Evolutionary conservation across 1,140 invertebrate genomes (phyloP).

Genomic region (Megalonaias nervosa): DNA sequence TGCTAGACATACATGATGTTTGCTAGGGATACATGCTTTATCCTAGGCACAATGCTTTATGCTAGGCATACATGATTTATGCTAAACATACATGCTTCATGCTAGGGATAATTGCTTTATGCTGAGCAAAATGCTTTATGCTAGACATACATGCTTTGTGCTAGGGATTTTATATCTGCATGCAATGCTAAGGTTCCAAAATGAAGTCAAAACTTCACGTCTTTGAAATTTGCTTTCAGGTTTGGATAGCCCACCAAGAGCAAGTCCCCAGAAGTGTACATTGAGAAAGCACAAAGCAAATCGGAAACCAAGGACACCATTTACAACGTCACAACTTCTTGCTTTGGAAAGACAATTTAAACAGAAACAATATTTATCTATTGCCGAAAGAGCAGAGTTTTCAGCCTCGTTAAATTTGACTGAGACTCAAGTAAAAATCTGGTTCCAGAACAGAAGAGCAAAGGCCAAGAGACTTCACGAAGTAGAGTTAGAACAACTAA

Average conservation of each 20-base stretch:
- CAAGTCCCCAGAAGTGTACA: conserved; percentile 84
- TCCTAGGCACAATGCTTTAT: too few species aligned
- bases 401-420: conserved; percentile 92
- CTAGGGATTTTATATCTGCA: too few species aligned
- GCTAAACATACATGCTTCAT: too few species aligned
- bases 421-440: conserved; percentile 93
- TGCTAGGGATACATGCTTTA: too few species aligned
- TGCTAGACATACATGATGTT: too few species aligned
- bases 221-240: neutral
- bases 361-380: conserved; percentile 94
- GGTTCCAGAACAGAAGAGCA: conserved; percentile 96
- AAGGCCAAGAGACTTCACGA: conserved; percentile 96
- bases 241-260: conserved; percentile 40
- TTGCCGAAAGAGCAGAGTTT: conserved; percentile 97
- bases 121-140: too few species aligned
- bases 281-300: conserved; percentile 95
- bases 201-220: too few species aligned
- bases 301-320: conserved; percentile 96
- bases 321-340: conserved; percentile 95
- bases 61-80: too few species aligned
- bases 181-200: too few species aligned
- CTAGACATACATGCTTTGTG: too few species aligned
- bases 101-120: too few species aligned
- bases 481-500: conserved; percentile 79
- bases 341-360: conserved; percentile 96